These are phyloP conservation scores for Antechinus stuartii DNA, from an alignment of 2,113 vertebrate genomes.

Conservation along the genomic window DNA sequence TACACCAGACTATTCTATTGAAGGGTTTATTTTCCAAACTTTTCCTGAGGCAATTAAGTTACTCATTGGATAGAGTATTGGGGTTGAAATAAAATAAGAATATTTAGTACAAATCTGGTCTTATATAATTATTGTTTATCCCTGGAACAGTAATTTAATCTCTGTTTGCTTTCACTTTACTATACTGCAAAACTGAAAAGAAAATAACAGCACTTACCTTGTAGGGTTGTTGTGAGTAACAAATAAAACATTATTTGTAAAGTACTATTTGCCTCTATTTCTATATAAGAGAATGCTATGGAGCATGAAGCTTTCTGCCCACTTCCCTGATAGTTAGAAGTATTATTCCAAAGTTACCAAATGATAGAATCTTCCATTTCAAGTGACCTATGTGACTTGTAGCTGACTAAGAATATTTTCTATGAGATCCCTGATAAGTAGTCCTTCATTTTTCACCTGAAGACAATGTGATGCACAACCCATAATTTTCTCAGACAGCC, in stretches of 20 bases:
- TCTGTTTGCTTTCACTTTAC: neutral
- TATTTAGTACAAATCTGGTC: neutral
- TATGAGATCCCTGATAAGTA: neutral
- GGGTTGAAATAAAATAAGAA: neutral
- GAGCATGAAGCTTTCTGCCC: neutral
- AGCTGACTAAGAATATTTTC: neutral
- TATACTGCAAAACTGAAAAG: neutral
- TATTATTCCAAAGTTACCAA: neutral
- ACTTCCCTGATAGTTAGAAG: neutral
- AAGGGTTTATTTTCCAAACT: neutral
- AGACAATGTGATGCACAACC: neutral
- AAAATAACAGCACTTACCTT: neutral
- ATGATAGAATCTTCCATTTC: neutral
- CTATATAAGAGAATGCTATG: neutral
- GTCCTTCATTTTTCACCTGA: neutral
- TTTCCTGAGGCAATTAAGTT: neutral
- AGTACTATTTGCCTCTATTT: neutral
- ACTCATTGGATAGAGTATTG: neutral
- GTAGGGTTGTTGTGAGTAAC: neutral
- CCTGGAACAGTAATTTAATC: neutral
- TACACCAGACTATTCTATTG: neutral
- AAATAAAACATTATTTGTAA: neutral
- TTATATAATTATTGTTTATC: neutral
- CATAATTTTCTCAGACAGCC: neutral
- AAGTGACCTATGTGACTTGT: neutral